These are phyloP conservation scores for Hystrix cristata DNA, from an alignment of 2,113 vertebrate genomes.

Conservation along the genomic window DNA sequence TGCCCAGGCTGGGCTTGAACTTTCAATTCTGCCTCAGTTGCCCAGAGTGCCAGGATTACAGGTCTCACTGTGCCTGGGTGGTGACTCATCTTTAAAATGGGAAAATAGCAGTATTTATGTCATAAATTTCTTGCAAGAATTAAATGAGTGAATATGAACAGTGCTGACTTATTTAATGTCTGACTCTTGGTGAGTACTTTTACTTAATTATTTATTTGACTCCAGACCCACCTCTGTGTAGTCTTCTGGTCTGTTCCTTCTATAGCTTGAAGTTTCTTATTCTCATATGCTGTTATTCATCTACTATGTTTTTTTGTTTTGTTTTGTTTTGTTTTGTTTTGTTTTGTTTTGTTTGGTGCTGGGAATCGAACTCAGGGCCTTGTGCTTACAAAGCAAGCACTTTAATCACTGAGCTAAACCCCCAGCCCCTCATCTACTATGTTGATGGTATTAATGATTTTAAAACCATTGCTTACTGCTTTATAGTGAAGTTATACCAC, in stretches of 20 bases:
- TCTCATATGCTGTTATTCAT: not conserved
- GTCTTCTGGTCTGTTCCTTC: not conserved
- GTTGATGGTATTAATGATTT: slow-evolving; percentile 17
- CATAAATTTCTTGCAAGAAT: not conserved
- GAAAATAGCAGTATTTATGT: not conserved
- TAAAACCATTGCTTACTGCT: not conserved
- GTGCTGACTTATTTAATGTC: not conserved
- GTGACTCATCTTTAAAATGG: not conserved
- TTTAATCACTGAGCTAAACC: no score
- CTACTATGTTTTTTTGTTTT: not conserved
- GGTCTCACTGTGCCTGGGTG: not conserved
- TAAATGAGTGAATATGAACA: slow-evolving; percentile 23
- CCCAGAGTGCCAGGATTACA: not conserved
- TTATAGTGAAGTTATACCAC: not conserved
- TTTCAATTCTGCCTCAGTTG: not conserved
- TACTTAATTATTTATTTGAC: not conserved
- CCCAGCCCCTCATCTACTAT: not conserved
- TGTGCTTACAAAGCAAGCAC: no score
- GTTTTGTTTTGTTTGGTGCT: no score
- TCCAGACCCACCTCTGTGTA: not conserved
- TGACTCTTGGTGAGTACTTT: not conserved
- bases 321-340: no score
- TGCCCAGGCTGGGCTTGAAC: not conserved
- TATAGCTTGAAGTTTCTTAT: not conserved
- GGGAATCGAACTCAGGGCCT: no score